Evolutionary conservation across 1,140 invertebrate species (phyloP), one percentile per base, ranked within the genome.

Genomic region (Drosophila tropicalis): DNA sequence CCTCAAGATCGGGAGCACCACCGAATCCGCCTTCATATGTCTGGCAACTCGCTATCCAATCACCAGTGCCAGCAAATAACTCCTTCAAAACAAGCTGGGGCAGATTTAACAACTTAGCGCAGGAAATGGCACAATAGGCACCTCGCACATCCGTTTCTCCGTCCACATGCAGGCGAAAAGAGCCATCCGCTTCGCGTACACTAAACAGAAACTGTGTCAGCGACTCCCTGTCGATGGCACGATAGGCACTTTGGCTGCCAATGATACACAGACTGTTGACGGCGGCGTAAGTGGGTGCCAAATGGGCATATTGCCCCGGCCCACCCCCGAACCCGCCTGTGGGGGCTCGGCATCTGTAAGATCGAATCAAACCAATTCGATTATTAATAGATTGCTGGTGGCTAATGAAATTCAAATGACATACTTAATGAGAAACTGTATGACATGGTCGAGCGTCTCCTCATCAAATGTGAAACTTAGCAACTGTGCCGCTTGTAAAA

Each of bases 21-120:
- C 96, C 96, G 94, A 99, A 99, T 0, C 99, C 99, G 58, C 99
- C 99, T 94, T 99, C 99, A 93, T 99, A 99, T 0, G 98, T 99
- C 92, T 99, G 98, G 94, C 98, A 99, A 71, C 95, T 94, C 1
- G 96, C 93, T 80, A 99, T 96, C 98, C 98, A 99, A 86, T 98
- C 95, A 2, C 96, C 96, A 5, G 97, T 97, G 47, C 95, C 95
- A 76, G 96, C 94, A 93, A 98, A 98, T 51, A 99, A 92, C 70
- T 96, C 94, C 32, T 95, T 94, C 19, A 94, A 94, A 65, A 95
- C 95, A 19, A 90, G 91, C 10, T 85, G 82, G 17, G 91, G 85
- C 70, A 98, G 93, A 92, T 98, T 98, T n/a, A 97, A 96, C 55
- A 99, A 87, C 92, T 96, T 96, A 12, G 98, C 97, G 36, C 98